Conservation (phyloP, 2,113 vertebrate species). For the Zapornia atra region DNA sequence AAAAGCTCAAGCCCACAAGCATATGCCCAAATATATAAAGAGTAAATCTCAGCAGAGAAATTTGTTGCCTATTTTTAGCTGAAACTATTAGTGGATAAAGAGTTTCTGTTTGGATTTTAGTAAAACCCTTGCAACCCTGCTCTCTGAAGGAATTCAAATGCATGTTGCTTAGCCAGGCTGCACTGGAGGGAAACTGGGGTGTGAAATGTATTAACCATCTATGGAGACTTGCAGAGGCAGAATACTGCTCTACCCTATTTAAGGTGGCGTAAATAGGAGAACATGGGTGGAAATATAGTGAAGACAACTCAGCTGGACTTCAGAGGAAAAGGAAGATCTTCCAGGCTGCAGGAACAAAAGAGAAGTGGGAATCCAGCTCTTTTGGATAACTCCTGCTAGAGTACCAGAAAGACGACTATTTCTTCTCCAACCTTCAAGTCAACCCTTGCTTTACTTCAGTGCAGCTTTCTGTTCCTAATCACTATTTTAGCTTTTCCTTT, state of each 20-base stretch:
- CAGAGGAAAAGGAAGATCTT: neutral
- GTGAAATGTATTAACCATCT: neutral
- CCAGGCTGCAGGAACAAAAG: neutral
- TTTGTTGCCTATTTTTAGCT: conserved; percentile 53
- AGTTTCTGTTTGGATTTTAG: conserved; percentile 40
- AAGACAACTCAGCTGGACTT: neutral
- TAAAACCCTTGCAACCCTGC: neutral
- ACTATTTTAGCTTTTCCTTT: neutral
- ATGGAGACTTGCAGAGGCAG: neutral
- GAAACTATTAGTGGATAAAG: conserved; percentile 34
- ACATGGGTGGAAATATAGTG: neutral
- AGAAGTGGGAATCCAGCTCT: neutral
- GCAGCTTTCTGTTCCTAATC: neutral
- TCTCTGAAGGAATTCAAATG: neutral
- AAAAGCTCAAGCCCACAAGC: neutral
- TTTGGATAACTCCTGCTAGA: neutral
- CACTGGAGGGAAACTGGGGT: neutral
- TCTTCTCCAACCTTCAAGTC: neutral
- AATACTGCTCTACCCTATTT: neutral
- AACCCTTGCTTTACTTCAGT: neutral
- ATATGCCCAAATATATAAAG: neutral
- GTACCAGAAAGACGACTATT: neutral
- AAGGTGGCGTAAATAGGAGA: neutral
- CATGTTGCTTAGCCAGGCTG: neutral
- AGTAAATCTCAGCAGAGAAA: conserved; percentile 35